Evolutionary conservation across 2,797 vertebrate species (phyloP), one percentile per base, ranked within the genome.

Genomic region (Erethizon dorsatum): DNA sequence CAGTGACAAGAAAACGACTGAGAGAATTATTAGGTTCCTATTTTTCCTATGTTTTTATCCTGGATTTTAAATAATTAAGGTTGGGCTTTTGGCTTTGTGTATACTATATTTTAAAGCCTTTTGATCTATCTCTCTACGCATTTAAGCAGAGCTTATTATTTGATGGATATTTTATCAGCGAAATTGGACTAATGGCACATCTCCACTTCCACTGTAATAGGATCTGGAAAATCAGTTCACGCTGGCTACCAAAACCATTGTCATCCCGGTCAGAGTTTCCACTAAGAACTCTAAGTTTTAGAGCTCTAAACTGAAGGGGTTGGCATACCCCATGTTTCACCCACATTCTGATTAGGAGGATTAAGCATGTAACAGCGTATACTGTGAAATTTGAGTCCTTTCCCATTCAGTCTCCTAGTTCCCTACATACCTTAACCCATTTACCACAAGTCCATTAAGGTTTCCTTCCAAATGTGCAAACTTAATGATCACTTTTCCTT

Each of bases 401-500:
- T 4, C 37, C 18, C 9, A 37, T 82, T 88, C n/a, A 91, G 24
- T 96, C 14, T 82, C 73, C 88, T 52, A 50, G 54, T 26, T 20
- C 1, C 31, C 26, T 82, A 52, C 28, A 87, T 26, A 84, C 28
- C 28, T 13, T 12, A 85, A 80, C 73, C n/a, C 57, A 84, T 50
- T 88, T 28, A 57, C 28, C 57, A 84, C 3, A 54, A n/a, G 31
- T 57, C 37, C 47, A 83, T 20, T 77, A 84, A 88, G 87, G 26
- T 91, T 82, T 71, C 69, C 80, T 96, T 90, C 83, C 89, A 92
- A 94, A 86, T 28, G 50, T 45, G 69, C 6, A 92, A 61, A 52
- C 83, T 89, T 86, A 88, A 83, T 37, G 9, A 86, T 79, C 37
- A 83, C 28, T 67, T 93, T 82, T 95, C 47, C 85, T 96, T 88